Evolutionary conservation across 2,888 invertebrate genomes (phyloP), one percentile per base, ranked within the genome.

Genomic region (Branchellion lobata): DNA sequence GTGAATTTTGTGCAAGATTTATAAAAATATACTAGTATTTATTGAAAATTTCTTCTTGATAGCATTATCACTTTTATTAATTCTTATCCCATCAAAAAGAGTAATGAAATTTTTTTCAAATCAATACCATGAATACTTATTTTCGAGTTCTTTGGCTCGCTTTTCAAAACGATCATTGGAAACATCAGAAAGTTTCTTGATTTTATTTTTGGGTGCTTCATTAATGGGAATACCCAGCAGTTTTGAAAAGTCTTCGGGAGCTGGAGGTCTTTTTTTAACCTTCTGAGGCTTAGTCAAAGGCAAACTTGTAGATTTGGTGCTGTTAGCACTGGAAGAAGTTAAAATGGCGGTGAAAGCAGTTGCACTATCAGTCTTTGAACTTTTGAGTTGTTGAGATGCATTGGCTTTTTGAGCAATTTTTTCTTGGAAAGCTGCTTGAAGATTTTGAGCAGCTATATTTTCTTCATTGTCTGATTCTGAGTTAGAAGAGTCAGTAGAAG

Each of bases 391-490:
- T 57, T 57, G 5, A 57, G 61, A 57, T 14, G 61, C 21, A 57
- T 57, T 57, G 11, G 61, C 24, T 57, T 57, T 57, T 57, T 57
- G 61, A 57, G 61, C 61, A 57, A 57, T 57, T 57, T 57, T 57
- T 57, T 57, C n/a, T 57, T 57, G 61, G n/a, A 57, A 57, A 24
- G 61, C 61, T 57, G 21, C 61, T n/a, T 57, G 61, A 14, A 57
- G 61, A 57, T 57, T 8, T 57, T 57, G 14, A 24, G 61, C 61
- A 18, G 61, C 61, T 57, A 57, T 57, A n/a, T 57, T 57, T n/a
- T 57, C 61, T 57, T 57, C 61, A 24, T 57, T 57, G n/a, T 57
- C 61, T 57, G 61, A 57, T n/a, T 57, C 61, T 18, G 61, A 57
- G 24, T 57, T 57, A 5, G 61, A 57, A 57, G 61, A 57, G 24